Evolutionary conservation across 2,113 vertebrate species (phyloP), one percentile per base, ranked within the genome.

Genomic region (Spheniscus mendiculus): DNA sequence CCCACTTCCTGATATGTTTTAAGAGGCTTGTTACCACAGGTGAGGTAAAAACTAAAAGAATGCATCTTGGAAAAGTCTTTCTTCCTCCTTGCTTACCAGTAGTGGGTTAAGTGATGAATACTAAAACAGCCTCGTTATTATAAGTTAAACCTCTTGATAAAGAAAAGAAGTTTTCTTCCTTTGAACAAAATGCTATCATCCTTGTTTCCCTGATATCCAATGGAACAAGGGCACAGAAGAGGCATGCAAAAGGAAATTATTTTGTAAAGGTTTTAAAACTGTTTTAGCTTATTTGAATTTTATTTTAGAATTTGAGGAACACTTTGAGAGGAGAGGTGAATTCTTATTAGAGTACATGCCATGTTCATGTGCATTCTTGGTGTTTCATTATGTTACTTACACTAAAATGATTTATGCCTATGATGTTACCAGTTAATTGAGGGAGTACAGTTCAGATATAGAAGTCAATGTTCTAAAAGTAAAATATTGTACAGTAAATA

Each of bases 381-480:
- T 67, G 23, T 94, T 93, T 53, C 23, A 5, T 84, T 73, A 38
- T 50, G 40, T 36, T 90, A 15, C 18, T 87, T 49, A 58, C 11
- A 18, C 8, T 53, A n/a, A 81, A 79, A 73, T 83, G 62, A 86
- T 86, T 95, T 34, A 63, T 93, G 61, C 6, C 25, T 18, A 2
- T 76, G 85, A 93, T 95, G 29, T 82, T 95, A 93, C 81, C 77
- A 38, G 36, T 15, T 95, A 80, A 56, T 79, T 90, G 27, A 79
- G 58, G 61, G 56, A 79, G 17, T 30, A 7, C 22, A 76, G 52
- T 56, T 90, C 66, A 76, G 62, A 65, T 59, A 23, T 0, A 45
- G 45, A 79, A 79, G 72, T 73, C 22, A 55, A 7, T 32, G 29
- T 72, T 88, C 38, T 44, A 42, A 10, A 82, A 87, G 50, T 42